Base-by-base conservation (phyloP, 2,113 vertebrate genomes). In the Alethe diademata region DNA sequence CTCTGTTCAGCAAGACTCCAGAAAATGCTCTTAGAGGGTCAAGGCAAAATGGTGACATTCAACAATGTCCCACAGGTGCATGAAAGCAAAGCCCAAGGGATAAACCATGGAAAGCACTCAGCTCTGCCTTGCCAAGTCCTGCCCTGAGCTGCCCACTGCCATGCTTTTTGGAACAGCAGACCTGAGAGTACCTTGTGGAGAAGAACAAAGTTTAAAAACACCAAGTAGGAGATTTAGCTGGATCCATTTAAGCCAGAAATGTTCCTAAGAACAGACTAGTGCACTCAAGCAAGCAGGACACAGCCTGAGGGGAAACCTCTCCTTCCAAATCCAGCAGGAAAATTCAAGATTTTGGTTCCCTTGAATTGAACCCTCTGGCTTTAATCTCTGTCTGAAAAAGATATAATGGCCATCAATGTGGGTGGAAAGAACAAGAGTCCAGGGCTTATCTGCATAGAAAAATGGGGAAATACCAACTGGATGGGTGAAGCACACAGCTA, bases 391-490 rank as follows among this genome's bases (percentile, higher is more conserved):
- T 40, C 61, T 53, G 47, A 76, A 92, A 79, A 29, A 22, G 65
- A 79, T 19, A 2, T 26, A 53, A 28, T 6, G 18, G 38, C 15
- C 23, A 62, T 36, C 29, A 45, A 4, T 1, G 6, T 20, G 13
- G 11, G 9, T 18, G 31, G n/a, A 76, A 86, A 70, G 35, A 79
- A 76, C 14, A 51, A 53, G 23, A 73, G 54, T 29, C 45, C 9
- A 18, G 18, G 13, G 17, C 22, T 91, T 48, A 86, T 8, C 66
- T 61, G 61, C 19, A 16, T 0, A 35, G 50, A 36, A 80, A n/a
- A 47, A 70, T 1, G 4, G 31, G 25, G 33, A 72, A 19, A 54
- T 16, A 73, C 1, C 3, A 1, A 47, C 0, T 24, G 9, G 12
- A 71, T 6, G 25, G 17, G 17, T 36, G 19, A 54, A 90, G 78